Conservation (phyloP, 2,113 vertebrate genomes). For the Syngnathoides biaculeatus region DNA sequence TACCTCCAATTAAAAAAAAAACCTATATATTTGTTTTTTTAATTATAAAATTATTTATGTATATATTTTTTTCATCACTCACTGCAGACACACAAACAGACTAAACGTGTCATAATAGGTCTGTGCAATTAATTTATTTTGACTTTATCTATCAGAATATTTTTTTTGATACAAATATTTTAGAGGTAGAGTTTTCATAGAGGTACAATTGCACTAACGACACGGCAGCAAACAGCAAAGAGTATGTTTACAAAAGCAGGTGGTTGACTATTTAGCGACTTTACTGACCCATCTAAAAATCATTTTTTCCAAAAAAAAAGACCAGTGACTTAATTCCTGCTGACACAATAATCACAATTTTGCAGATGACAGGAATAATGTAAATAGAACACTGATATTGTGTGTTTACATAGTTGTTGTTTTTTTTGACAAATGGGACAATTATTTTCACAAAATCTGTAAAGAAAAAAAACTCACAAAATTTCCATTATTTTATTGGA, state of each 20-base stretch:
- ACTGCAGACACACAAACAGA: neutral
- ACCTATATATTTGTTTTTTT: too few species aligned
- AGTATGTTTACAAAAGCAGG: neutral
- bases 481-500: too few species aligned
- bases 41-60: too few species aligned
- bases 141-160: neutral
- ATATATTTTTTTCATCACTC: neutral
- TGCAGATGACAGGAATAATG: neutral
- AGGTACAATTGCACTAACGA: neutral
- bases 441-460: too few species aligned
- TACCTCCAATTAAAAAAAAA: constrained; percentile 1
- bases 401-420: too few species aligned
- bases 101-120: neutral
- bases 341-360: neutral
- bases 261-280: neutral
- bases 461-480: too few species aligned
- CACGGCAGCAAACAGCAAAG: neutral
- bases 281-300: neutral
- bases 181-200: too few species aligned
- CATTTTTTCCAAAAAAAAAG: neutral
- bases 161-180: neutral
- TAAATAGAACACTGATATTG: neutral
- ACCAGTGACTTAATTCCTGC: neutral
- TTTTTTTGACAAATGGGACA: too few species aligned
- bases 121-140: neutral